Evolutionary conservation across 2,888 invertebrate genomes (phyloP).

Genomic region (Girardia tigrina): DNA sequence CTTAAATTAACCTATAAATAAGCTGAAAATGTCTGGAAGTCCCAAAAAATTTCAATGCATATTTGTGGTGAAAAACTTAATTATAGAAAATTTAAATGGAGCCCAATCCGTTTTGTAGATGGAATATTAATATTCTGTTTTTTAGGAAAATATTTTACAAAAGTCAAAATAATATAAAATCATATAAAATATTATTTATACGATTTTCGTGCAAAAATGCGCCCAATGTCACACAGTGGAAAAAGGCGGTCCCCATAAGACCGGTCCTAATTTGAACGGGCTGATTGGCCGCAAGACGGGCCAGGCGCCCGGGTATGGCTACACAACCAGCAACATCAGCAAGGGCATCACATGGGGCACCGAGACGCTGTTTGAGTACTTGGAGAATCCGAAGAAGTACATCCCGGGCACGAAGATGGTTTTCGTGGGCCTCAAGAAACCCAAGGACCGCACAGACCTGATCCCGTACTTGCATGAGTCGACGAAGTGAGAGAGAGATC

Average conservation of each 20-base stretch:
- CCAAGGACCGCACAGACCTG: constrained; percentile 76
- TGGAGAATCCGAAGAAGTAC: constrained; percentile 97
- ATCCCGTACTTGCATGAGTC: constrained; percentile 72
- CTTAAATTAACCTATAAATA: no score
- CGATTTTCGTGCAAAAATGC: constrained; percentile 83
- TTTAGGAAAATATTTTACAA: no score
- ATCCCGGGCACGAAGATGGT: constrained; percentile 99
- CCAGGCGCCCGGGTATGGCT: constrained; percentile 72
- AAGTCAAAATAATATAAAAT: no score
- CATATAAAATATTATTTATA: no score
- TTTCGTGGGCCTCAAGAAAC: constrained; percentile 90
- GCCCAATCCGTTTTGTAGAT: no score
- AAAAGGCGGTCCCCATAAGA: constrained; percentile 87
- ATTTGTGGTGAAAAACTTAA: no score
- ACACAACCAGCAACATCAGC: constrained; percentile 85
- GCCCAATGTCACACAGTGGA: constrained; percentile 93
- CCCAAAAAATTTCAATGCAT: no score
- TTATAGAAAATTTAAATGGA: no score
- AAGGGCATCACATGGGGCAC: constrained; percentile 91
- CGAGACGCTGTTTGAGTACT: constrained; percentile 82
- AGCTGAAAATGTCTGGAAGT: no score
- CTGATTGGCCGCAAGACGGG: constrained; percentile 86
- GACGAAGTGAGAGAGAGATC: no score
- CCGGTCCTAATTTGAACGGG: constrained; percentile 85
- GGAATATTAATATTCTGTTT: no score